Base-by-base conservation (phyloP, 2,113 vertebrate genomes). In the Eurystomus gularis region DNA sequence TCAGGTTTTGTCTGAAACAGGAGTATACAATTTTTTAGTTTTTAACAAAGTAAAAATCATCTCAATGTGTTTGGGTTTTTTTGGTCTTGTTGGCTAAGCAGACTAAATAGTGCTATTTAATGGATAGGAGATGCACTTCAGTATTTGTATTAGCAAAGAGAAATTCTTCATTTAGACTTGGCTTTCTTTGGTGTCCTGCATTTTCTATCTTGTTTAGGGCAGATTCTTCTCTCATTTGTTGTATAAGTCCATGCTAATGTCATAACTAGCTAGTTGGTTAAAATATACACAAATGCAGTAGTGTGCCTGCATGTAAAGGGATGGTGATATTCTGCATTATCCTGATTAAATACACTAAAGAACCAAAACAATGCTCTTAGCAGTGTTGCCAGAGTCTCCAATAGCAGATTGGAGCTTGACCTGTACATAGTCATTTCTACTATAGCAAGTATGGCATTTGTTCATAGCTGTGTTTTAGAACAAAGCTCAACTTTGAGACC, bases 321-420 rank as follows among this genome's bases (percentile, higher is more conserved):
- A 25, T 60, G 8, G 7, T 62, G n/a, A 37, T 7, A 12, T 84
- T 81, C 46, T 75, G 25, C 51, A 18, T 35, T 58, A 37, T 40
- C 11, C 5, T 6, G 48, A 4, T 37, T 70, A 73, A 73, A 54
- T 69, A 69, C 0, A 0, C 21, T n/a, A 21, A 25, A 58, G 15
- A 70, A 51, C 16, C 28, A 25, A 84, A 65, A 13, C 12, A 82
- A 61, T 12, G 7, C 6, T n/a, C 44, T 77, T 65, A 11, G 2
- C 23, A 61, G 10, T 48, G 39, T 20, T 55, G 8, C 28, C 20
- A 29, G 6, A 23, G 16, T 28, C 21, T 83, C 29, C 42, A 31
- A 12, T 0, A 69, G 29, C 39, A 73, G 4, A 17, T 3, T 42
- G 42, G 35, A 93, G 31, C 29, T 19, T 70, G 58, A 49, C 5